phyloP scores from a whole-genome alignment of 1,140 invertebrate species.

The Saxidomus purpurata region DNA sequence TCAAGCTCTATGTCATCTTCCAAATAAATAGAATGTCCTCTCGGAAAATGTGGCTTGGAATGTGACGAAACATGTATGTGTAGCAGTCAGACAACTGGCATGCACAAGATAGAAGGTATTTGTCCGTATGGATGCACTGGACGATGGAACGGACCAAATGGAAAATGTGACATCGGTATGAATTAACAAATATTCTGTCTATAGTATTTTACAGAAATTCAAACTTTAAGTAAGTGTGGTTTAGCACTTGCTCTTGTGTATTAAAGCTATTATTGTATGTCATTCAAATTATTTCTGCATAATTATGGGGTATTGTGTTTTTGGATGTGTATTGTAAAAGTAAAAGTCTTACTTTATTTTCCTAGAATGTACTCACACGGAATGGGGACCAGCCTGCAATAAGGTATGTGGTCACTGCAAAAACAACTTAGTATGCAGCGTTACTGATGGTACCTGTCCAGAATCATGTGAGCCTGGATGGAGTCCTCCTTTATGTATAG shows the following conservation, averaged over 20 bases:
- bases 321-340: too few relatives aligned
- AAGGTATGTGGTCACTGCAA: background rate
- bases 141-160: background rate
- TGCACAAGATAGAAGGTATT: background rate
- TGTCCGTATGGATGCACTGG: conserved; percentile 7
- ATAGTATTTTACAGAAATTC: background rate
- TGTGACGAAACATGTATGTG: background rate
- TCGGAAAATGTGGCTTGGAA: conserved; percentile 1
- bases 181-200: background rate
- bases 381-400: background rate
- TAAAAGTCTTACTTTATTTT: too few relatives aligned
- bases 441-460: background rate
- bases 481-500: background rate
- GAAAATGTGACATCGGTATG: background rate
- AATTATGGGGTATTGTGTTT: too few relatives aligned
- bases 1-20: too few relatives aligned
- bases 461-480: background rate
- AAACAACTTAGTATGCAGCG: background rate
- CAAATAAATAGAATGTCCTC: conserved; percentile 23
- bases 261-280: background rate
- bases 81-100: background rate
- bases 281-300: background rate
- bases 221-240: background rate
- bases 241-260: background rate
- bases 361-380: background rate